A percentile compares a stretch with the other conserved stretches of the same genome.
These are phyloP conservation scores for Heliconius charithonia DNA, from an alignment of 2,888 invertebrate species.

Conservation along the genomic window DNA sequence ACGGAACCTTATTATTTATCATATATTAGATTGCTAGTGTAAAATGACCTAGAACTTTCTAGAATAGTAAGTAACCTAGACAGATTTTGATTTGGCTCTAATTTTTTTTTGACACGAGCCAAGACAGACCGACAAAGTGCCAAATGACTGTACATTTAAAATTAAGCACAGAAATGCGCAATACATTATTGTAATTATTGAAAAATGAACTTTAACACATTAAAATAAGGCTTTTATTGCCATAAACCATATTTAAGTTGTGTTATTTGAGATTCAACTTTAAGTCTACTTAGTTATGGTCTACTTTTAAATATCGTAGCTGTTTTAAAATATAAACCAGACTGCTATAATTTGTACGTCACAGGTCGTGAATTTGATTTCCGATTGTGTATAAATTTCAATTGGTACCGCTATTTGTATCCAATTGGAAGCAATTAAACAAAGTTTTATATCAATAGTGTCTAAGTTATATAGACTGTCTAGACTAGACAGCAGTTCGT, in stretches of 20 bases:
- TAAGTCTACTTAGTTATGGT: neutral
- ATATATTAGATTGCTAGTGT: neutral
- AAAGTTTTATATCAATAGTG: neutral
- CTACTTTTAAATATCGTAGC: neutral
- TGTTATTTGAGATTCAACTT: neutral
- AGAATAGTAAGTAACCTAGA: constrained; percentile 3
- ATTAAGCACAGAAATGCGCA: neutral
- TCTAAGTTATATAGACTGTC: neutral
- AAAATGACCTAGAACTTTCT: constrained; percentile 1
- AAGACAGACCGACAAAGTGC: constrained; percentile 1
- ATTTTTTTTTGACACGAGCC: neutral
- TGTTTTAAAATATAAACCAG: neutral
- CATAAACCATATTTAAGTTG: neutral
- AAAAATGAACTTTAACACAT: neutral
- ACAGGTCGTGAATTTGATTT: constrained; percentile 15
- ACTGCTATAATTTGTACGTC: neutral
- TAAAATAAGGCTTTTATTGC: neutral
- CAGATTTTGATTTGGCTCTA: constrained; percentile 18
- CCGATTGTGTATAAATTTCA: constrained; percentile 1
- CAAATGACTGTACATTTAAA: constrained; percentile 12
- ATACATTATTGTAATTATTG: neutral
- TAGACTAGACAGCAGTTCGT: neutral
- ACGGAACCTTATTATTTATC: too few relatives aligned
- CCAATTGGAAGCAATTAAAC: neutral
- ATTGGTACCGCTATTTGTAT: neutral